These are phyloP conservation scores for Ceratina japonica DNA, from an alignment of 1,140 invertebrate genomes.

Conservation along the genomic window DNA sequence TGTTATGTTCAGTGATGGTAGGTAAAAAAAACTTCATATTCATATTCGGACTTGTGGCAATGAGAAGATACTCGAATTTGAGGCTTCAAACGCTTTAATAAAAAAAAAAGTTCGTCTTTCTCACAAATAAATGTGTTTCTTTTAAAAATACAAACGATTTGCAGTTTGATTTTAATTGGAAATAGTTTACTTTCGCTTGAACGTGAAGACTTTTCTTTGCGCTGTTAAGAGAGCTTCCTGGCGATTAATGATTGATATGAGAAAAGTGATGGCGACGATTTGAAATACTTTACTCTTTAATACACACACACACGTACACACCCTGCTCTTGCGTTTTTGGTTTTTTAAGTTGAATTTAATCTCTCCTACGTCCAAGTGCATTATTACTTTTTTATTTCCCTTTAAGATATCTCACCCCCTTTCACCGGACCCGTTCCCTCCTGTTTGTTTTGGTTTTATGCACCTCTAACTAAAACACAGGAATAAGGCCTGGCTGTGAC, in stretches of 20 bases:
- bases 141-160: too few species aligned
- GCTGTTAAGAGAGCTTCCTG: too few species aligned
- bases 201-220: not conserved
- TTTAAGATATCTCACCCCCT: constrained; percentile 28
- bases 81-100: too few species aligned
- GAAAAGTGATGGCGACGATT: not conserved
- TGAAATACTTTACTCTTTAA: constrained; percentile 10
- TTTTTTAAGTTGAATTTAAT: constrained; percentile 43
- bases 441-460: constrained; percentile 75
- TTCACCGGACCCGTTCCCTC: constrained; percentile 61
- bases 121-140: too few species aligned
- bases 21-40: constrained; percentile 41
- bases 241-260: not conserved
- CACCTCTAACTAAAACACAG: constrained; percentile 77
- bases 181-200: not conserved
- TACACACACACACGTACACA: not conserved
- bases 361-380: constrained; percentile 19
- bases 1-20: constrained; percentile 95
- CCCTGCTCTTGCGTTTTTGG: constrained; percentile 37
- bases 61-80: too few species aligned
- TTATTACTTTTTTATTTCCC: constrained; percentile 48
- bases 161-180: too few species aligned
- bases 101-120: too few species aligned
- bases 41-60: not conserved
- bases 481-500: constrained; percentile 93